phyloP scores from a whole-genome alignment of 2,113 vertebrate species.

The Balaeniceps rex region DNA sequence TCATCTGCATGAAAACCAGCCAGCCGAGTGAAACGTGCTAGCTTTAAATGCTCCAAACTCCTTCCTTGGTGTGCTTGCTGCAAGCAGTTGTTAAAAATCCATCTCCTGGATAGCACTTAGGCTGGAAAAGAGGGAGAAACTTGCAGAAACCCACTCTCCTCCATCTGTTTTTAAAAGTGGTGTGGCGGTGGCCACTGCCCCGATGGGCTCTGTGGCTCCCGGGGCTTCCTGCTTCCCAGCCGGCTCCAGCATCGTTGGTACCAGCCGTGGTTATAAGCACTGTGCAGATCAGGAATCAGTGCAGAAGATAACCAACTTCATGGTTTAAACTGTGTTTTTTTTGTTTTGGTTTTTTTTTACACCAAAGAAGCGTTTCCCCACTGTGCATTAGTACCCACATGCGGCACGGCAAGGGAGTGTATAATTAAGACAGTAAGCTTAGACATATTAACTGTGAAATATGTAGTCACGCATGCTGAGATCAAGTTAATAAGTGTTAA shows the following conservation, averaged over 20 bases:
- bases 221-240: neutral
- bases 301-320: rapidly evolving
- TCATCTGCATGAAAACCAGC: neutral
- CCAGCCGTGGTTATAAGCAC: neutral
- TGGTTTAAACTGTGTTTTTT: neutral
- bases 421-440: neutral
- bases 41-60: neutral
- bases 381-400: rapidly evolving
- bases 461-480: rapidly evolving
- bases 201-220: neutral
- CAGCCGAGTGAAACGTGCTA: neutral
- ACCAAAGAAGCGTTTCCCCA: neutral
- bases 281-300: neutral
- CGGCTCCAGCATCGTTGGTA: rapidly evolving
- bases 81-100: neutral
- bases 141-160: rapidly evolving
- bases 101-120: neutral
- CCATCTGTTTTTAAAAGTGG: rapidly evolving
- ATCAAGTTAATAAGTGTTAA: neutral
- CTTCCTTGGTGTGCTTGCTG: neutral
- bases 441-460: neutral
- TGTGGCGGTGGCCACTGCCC: neutral
- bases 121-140: neutral
- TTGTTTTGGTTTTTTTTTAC: neutral
- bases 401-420: rapidly evolving